Base-by-base conservation (phyloP, 2,113 vertebrate species). In the Spermophilus dauricus region DNA sequence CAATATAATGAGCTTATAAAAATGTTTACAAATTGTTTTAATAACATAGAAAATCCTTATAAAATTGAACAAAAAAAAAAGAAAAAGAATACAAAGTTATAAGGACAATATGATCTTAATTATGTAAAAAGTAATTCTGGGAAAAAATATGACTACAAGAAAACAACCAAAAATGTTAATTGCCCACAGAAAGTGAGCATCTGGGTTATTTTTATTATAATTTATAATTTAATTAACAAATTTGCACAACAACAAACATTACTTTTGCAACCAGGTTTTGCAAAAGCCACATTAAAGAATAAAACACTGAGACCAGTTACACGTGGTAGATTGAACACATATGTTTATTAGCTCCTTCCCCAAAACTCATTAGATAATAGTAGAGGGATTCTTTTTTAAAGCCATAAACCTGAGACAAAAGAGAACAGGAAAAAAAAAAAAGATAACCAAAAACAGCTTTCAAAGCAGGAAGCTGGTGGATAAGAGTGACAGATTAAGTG, bases 21-120 rank as follows among this genome's bases (percentile, higher is more conserved):
- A 91, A 86, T 86, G 76, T 92, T 96, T 96, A 97, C 34, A 92
- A 95, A 96, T 90, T 94, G 82, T 67, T 92, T 90, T 94, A 96
- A 95, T 92, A 92, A 96, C 73, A 77, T 30, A 5, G 28, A 89
- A 92, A 95, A 78, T 53, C 17, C 20, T 63, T 92, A 92, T 81
- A 85, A 61, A 65, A 10, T 78, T 94, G 45, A 93, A 65, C 76
- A n/a, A 91, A 91, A 96, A 96, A 69, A 51, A 75, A 92, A 92
- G 34, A 76, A 89, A 83, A 83, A 72, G 56, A 30, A 37, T 85
- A 51, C 34, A 95, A 94, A 89, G 85, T 81, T 88, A 53, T 51
- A 95, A 88, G 45, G 34, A 70, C 45, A 96, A 96, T 88, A 95
- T 92, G 51, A 26, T 58, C 28, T 91, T 76, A 67, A 81, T 53